Evolutionary conservation across 2,113 vertebrate species (phyloP).

Genomic region (Passer domesticus): DNA sequence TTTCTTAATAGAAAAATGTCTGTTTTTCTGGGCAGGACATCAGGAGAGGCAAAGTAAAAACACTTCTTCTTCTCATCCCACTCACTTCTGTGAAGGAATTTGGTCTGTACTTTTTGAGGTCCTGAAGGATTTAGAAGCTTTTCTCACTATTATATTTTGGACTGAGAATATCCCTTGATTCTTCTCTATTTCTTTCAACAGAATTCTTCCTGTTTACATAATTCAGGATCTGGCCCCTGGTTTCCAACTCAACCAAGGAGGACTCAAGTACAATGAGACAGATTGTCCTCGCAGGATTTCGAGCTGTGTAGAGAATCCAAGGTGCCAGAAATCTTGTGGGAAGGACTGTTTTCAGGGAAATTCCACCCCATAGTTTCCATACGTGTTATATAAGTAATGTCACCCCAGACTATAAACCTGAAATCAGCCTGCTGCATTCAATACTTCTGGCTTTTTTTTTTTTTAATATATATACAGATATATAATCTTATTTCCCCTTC

Average conservation of each 20-base stretch:
- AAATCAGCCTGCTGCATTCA: background rate
- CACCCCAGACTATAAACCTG: background rate
- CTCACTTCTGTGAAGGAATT: constrained; percentile 5
- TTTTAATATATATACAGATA: background rate
- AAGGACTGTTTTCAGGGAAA: constrained; percentile 50
- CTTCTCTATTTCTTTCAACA: constrained; percentile 30
- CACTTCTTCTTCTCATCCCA: background rate
- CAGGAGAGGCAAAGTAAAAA: background rate
- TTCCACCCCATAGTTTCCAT: constrained; percentile 39
- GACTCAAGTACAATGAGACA: constrained; percentile 25
- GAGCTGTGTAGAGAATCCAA: background rate
- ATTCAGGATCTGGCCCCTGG: background rate
- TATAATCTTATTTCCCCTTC: background rate
- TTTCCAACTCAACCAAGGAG: constrained; percentile 24
- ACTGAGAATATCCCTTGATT: constrained; percentile 1
- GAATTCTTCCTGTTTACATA: constrained; percentile 37
- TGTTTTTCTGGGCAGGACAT: background rate
- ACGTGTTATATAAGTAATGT: background rate
- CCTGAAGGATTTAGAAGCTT: constrained; percentile 14
- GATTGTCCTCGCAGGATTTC: constrained; percentile 11
- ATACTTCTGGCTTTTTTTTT: background rate
- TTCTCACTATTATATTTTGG: background rate
- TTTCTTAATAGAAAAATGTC: background rate
- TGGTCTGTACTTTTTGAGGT: background rate
- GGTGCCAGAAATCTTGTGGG: constrained; percentile 38